Evolutionary conservation across 2,113 vertebrate species (phyloP).

Genomic region (Mixornis gularis): DNA sequence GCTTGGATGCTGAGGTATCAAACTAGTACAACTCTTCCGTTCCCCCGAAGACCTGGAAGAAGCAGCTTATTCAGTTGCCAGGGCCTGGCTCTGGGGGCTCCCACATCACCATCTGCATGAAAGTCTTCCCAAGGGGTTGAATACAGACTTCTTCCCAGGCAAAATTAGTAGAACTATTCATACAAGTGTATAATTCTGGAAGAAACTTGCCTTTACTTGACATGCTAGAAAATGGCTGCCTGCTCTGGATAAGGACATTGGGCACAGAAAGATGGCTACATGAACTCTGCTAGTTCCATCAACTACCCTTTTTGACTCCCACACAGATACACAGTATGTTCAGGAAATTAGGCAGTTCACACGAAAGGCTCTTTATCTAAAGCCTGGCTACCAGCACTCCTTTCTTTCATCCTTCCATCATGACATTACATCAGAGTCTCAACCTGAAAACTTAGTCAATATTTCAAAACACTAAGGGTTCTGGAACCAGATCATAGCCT

Average conservation of each 20-base stretch:
- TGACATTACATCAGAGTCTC: not conserved
- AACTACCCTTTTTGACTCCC: not conserved
- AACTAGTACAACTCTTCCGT: not conserved
- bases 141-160: conserved; percentile 9
- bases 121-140: not conserved
- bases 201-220: not conserved
- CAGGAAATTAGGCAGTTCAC: not conserved
- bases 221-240: not conserved
- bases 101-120: conserved; percentile 21
- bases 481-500: not conserved
- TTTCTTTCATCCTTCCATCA: not conserved
- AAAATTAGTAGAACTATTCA: not conserved
- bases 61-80: not conserved
- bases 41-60: not conserved
- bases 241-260: not conserved
- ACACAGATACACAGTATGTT: not conserved
- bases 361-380: not conserved
- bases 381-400: not conserved
- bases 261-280: not conserved
- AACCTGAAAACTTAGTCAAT: not conserved
- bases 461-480: not conserved
- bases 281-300: not conserved
- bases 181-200: not conserved
- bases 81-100: not conserved
- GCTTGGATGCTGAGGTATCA: conserved; percentile 1